Conservation (phyloP, 2,888 invertebrate species). For the Drosophila formosana region DNA sequence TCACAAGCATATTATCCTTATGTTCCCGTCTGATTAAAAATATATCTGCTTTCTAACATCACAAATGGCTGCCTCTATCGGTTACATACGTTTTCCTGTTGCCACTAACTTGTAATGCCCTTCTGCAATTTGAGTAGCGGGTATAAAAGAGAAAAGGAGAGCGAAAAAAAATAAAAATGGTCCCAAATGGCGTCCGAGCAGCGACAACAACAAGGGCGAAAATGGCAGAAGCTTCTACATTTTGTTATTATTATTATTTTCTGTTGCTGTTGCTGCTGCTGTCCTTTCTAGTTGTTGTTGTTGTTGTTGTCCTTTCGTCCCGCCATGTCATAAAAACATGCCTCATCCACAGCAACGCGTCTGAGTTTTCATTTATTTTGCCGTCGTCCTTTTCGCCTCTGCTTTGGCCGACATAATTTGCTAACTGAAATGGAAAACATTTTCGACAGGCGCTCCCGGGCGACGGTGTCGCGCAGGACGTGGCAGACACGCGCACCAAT, state of each 20-base stretch:
- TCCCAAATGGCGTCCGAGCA: conserved; percentile 55
- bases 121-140: not conserved
- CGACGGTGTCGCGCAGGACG: conserved; percentile 48
- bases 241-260: conserved; percentile 48
- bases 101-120: not conserved
- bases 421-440: conserved; percentile 81
- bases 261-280: conserved; percentile 29
- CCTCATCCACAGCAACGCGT: conserved; percentile 57
- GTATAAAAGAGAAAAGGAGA: conserved; percentile 1
- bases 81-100: not conserved
- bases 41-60: too few species aligned
- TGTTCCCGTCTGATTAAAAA: too few species aligned
- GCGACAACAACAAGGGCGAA: conserved; percentile 38
- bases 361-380: conserved; percentile 77
- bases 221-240: conserved; percentile 48
- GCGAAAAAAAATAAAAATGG: conserved; percentile 41
- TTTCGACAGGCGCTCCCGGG: conserved; percentile 72
- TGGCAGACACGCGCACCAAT: conserved; percentile 79
- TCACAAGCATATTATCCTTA: too few species aligned
- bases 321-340: conserved; percentile 60
- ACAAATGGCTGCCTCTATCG: too few species aligned
- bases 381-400: conserved; percentile 32
- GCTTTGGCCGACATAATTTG: conserved; percentile 81
- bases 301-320: conserved; percentile 50
- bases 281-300: conserved; percentile 40